These are phyloP conservation scores for Clarias magur DNA, from an alignment of 2,113 vertebrate genomes.

Conservation along the genomic window DNA sequence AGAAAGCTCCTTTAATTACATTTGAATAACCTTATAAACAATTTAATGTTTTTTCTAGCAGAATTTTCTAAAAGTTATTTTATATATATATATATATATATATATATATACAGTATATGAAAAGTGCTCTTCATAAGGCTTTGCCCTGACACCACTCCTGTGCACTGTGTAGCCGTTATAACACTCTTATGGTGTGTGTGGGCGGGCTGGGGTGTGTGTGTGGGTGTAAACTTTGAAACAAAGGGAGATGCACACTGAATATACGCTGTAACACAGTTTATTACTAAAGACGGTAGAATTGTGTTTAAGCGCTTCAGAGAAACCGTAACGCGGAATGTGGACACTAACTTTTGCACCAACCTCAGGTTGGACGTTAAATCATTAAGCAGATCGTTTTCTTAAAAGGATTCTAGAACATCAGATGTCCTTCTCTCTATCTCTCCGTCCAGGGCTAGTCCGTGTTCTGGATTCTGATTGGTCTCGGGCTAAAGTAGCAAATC, in stretches of 20 bases:
- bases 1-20: too few species aligned
- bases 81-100: too few species aligned
- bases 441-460: too few species aligned
- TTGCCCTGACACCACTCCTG: background rate
- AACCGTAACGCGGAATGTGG: background rate
- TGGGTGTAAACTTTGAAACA: background rate
- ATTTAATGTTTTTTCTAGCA: background rate
- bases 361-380: background rate
- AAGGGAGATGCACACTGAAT: background rate
- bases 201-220: background rate
- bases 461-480: background rate
- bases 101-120: too few species aligned
- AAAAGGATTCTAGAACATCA: background rate
- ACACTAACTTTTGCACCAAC: background rate
- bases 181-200: background rate
- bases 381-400: background rate
- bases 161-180: background rate
- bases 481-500: too few species aligned
- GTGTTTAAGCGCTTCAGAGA: too few species aligned
- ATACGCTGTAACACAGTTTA: background rate
- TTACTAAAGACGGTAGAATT: background rate
- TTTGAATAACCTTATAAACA: too few species aligned
- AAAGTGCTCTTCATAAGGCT: too few species aligned
- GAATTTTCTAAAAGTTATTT: background rate
- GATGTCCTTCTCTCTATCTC: background rate